A percentile compares a stretch with the other conserved stretches of the same genome.
phyloP scores from a whole-genome alignment of 2,113 vertebrate genomes.

The Thamnaconus septentrionalis region DNA sequence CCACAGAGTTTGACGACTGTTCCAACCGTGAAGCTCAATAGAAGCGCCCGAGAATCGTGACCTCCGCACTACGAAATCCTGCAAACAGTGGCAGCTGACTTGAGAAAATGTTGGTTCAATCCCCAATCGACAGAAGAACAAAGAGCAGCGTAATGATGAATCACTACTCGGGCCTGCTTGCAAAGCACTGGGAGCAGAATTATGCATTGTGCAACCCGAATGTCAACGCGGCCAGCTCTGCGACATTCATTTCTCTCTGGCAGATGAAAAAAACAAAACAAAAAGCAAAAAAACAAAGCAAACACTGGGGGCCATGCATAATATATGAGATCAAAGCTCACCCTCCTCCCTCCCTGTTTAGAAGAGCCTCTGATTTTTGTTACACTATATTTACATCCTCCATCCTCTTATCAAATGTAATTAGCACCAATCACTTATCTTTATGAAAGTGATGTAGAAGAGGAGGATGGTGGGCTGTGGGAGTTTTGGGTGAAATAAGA shows the following conservation, averaged over 20 bases:
- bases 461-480: slow-evolving; percentile 20
- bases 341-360: not conserved
- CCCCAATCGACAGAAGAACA: slow-evolving; percentile 6
- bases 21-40: too few species aligned
- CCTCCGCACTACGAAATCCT: not conserved
- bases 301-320: not conserved
- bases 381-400: not conserved
- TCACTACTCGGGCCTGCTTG: not conserved
- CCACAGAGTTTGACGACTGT: too few species aligned
- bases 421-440: slow-evolving; percentile 21
- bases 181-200: slow-evolving; percentile 14
- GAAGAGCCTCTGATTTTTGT: not conserved
- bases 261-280: too few species aligned
- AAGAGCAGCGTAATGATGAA: slow-evolving; percentile 11
- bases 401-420: slow-evolving; percentile 16
- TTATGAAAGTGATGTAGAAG: slow-evolving; percentile 7
- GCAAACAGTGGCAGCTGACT: slow-evolving; percentile 5
- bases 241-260: not conserved
- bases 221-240: not conserved
- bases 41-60: not conserved
- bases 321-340: not conserved
- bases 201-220: not conserved
- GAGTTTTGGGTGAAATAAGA: slow-evolving; percentile 25
- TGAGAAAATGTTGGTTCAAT: slow-evolving; percentile 21
- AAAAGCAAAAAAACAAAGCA: not conserved